A percentile compares a stretch with the other conserved stretches of the same genome.
Conservation (phyloP, 2,113 vertebrate genomes). For the Epinephelus lanceolatus region DNA sequence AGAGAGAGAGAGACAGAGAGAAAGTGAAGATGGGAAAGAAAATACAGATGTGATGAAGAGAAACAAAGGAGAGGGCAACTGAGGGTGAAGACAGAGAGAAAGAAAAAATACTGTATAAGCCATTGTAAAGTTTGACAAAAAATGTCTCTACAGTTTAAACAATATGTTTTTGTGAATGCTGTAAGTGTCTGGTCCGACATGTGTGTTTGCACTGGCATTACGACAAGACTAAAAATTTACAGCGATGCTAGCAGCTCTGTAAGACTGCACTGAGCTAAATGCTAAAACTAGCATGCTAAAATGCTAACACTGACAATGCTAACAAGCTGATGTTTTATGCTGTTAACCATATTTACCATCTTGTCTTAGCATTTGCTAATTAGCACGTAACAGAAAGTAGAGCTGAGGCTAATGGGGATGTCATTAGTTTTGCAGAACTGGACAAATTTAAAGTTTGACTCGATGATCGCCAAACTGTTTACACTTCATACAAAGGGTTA, state of each 20-base stretch:
- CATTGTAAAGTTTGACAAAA: not conserved
- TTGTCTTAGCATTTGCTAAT: too few species aligned
- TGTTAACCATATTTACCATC: too few species aligned
- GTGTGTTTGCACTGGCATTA: too few species aligned
- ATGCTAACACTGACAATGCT: too few species aligned
- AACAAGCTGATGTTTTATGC: too few species aligned
- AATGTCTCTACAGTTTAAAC: too few species aligned
- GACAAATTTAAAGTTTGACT: not conserved
- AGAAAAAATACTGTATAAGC: not conserved
- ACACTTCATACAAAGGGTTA: not conserved
- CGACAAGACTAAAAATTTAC: too few species aligned
- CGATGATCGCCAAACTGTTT: not conserved
- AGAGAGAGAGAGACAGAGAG: not conserved
- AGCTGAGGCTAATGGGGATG: not conserved
- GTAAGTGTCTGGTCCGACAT: too few species aligned
- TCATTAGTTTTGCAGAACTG: not conserved
- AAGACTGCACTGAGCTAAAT: too few species aligned
- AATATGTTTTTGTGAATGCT: too few species aligned
- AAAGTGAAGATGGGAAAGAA: not conserved
- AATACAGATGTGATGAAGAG: slow-evolving; percentile 7
- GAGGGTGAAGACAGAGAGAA: not conserved
- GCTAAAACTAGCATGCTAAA: too few species aligned
- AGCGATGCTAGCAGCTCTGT: too few species aligned
- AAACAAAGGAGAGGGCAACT: not conserved
- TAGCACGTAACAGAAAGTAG: not conserved